Evolutionary conservation across 2,888 invertebrate species (phyloP), one percentile per base, ranked within the genome.

Genomic region (Ethmia dodecea): DNA sequence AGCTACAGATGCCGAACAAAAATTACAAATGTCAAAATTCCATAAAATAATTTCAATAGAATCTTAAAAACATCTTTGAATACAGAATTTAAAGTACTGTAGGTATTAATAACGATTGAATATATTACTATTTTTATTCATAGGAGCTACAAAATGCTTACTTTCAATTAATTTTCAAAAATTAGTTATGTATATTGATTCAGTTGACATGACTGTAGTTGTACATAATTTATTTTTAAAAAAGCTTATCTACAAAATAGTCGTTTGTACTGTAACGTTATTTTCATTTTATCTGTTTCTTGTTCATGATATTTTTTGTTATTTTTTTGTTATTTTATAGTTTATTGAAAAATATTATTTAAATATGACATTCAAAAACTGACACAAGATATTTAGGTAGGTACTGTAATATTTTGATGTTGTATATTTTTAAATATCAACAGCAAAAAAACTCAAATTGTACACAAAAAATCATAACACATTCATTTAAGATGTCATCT

Each of bases 231-330:
- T 41, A 45, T 33, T 38, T 38, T 37, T 44, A 44, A 20, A 44
- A 47, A 61, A 52, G 46, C 59, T 62, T 60, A 66, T 40, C 55
- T 65, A 64, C 43, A 35, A 53, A 50, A 43, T 50, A 46, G 52
- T 47, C 41, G 43, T 50, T 70, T 70, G 66, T 68, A 67, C 64
- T 67, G 56, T 61, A 42, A 42, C 49, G 34, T 40, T 36, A 37
- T 37, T 28, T 28, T n/a, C n/a, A 27, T 18, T 35, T 28, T 35
- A 35, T 11, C n/a, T 13, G 13, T 13, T 20, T 22, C 6, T 10
- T 18, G n/a, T 31, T 31, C n/a, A 13, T 13, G 1, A 3, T 9
- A 20, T 35, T 29, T 16, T 20, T 35, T 20, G 6, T 29, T 30
- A 2, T 27, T 33, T 24, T 27, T 38, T 31, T 28, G 22, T 32